Base-by-base conservation (phyloP, 2,797 vertebrate genomes). In the Podarcis lilfordi region DNA sequence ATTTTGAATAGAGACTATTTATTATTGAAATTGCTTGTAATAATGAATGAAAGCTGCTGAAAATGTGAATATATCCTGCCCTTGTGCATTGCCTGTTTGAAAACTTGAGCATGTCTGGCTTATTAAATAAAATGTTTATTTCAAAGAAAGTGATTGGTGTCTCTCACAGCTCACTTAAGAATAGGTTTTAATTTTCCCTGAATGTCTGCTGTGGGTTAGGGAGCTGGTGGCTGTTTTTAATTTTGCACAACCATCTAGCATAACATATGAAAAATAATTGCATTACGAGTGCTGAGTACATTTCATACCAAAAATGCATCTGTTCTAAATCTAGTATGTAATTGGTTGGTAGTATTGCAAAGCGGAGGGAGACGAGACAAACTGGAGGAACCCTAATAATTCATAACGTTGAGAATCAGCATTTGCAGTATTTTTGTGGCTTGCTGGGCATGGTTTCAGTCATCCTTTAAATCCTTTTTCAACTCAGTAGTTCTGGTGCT, bases 31-130 rank as follows among this genome's bases (percentile, higher is more conserved):
- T 61, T 55, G 87, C 90, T 78, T 77, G 35, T 9, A 66, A 23
- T 40, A 61, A 74, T 69, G 45, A 82, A 45, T 82, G 50, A 55
- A 55, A 55, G 50, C 50, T 55, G 50, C 50, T 55, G 50, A 55
- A 55, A 77, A 91, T 90, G 90, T 86, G 68, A 86, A 94, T 95
- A 91, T 69, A 86, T 94, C 89, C 89, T 88, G 64, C 82, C 91
- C 82, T 91, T 93, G 92, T 89, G 91, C 90, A 90, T 94, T 94
- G 88, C 93, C 94, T 94, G 92, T 93, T 91, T 91, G 92, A 74
- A 89, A 86, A 50, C 82, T 78, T 77, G 85, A 88, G 35, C 86
- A 82, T 92, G 79, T 89, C 75, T 93, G 89, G 84, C 89, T 90
- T 93, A 91, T 91, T 94, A 94, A 95, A 83, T 89, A 87, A 91